phyloP scores from a whole-genome alignment of 2,888 invertebrate species.

The Tetragonula carbonaria region DNA sequence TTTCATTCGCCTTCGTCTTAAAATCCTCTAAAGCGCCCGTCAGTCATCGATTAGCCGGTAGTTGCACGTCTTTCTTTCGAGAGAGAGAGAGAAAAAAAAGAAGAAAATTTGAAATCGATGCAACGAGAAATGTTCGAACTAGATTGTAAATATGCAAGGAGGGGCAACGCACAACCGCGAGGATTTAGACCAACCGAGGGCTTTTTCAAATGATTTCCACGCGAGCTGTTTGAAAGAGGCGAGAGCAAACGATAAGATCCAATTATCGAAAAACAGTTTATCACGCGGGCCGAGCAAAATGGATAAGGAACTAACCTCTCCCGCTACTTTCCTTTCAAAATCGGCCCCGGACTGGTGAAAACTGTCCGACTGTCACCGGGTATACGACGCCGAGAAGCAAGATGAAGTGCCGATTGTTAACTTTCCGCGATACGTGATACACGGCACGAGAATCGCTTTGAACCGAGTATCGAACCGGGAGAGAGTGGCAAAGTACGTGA shows the following conservation, averaged over 20 bases:
- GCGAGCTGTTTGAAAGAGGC: constrained; percentile 42
- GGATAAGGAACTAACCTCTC: constrained; percentile 58
- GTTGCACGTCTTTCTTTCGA: no score
- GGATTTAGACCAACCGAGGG: constrained; percentile 47
- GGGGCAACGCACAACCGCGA: constrained; percentile 30
- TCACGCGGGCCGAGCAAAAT: constrained; percentile 62
- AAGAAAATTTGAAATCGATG: not conserved
- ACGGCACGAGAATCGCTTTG: not conserved
- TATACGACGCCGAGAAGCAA: constrained; percentile 42
- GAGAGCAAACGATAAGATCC: constrained; percentile 69
- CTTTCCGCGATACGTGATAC: constrained; percentile 47
- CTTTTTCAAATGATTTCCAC: constrained; percentile 43
- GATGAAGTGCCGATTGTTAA: constrained; percentile 64
- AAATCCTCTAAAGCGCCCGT: no score
- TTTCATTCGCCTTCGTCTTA: no score
- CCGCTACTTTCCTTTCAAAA: constrained; percentile 51
- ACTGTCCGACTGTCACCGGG: constrained; percentile 41
- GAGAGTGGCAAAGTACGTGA: no score
- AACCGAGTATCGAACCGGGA: not conserved
- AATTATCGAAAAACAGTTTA: constrained; percentile 74
- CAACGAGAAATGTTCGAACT: constrained; percentile 59
- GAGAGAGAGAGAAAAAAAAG: no score
- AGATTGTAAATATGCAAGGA: constrained; percentile 67
- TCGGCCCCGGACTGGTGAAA: constrained; percentile 42
- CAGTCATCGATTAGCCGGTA: no score